Percentiles rank a stretch among this genome's conserved stretches.
Conservation (phyloP, 2,888 invertebrate species). For the Caenorhabditis plicata region DNA sequence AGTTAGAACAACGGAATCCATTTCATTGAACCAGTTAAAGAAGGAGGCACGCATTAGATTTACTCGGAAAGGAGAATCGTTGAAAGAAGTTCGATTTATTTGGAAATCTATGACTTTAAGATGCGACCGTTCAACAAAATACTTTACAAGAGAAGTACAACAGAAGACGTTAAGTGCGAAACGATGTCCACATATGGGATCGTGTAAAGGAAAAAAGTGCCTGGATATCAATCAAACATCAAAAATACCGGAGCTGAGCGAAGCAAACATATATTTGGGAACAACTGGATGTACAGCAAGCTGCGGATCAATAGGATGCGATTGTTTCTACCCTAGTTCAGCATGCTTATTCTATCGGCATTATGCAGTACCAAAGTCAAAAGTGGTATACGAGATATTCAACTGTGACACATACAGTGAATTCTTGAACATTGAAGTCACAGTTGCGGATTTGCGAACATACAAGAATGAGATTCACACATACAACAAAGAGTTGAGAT, state of each 20-base stretch:
- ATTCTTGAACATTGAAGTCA: neutral
- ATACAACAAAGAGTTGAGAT: neutral
- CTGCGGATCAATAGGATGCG: conserved; percentile 12
- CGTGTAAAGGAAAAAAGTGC: conserved; percentile 5
- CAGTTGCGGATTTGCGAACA: neutral
- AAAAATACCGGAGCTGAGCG: conserved; percentile 1
- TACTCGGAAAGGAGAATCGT: neutral
- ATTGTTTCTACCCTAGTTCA: conserved; percentile 6
- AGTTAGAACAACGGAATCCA: neutral
- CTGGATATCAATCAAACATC: neutral
- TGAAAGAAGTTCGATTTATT: conserved; percentile 1
- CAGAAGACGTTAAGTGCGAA: conserved; percentile 1
- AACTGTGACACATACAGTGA: neutral
- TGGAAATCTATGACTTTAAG: neutral
- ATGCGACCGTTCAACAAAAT: neutral
- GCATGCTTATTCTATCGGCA: conserved; percentile 15
- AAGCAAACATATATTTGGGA: conserved; percentile 5
- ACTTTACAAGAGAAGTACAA: conserved; percentile 1
- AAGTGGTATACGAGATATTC: conserved; percentile 2
- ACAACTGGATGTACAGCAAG: conserved; percentile 3
- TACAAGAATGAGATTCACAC: neutral
- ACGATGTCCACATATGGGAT: conserved; percentile 7
- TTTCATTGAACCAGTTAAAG: neutral
- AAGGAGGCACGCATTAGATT: conserved; percentile 1
- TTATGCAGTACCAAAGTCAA: conserved; percentile 4